phyloP scores from a whole-genome alignment of 2,888 invertebrate genomes.

The Drosophila kanekoi region DNA sequence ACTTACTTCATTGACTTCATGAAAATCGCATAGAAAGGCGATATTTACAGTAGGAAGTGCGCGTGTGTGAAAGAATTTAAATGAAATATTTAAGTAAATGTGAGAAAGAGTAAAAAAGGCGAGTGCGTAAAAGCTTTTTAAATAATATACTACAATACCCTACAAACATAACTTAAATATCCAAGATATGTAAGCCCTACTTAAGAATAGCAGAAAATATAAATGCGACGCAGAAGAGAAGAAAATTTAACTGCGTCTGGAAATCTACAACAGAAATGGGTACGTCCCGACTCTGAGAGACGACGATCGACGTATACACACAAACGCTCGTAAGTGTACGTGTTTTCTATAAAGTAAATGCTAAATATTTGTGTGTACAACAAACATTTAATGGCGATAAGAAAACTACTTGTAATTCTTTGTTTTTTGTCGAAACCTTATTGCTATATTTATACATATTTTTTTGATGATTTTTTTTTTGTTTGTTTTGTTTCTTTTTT shows the following conservation, averaged over 20 bases:
- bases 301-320: background rate
- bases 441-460: constrained; percentile 69
- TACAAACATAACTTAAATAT: background rate
- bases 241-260: background rate
- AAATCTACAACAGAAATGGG: no score
- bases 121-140: no score
- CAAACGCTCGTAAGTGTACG: background rate
- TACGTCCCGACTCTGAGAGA: background rate
- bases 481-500: constrained; percentile 72
- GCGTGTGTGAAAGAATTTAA: background rate
- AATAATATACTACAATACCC: background rate
- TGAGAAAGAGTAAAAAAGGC: background rate
- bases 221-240: no score
- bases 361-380: background rate
- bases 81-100: background rate
- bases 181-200: background rate
- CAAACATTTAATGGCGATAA: background rate
- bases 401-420: constrained; percentile 12
- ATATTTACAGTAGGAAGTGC: no score
- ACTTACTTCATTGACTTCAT: background rate
- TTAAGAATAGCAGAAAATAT: background rate
- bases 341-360: background rate
- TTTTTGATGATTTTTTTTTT: constrained; percentile 62
- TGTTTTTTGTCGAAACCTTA: constrained; percentile 78
- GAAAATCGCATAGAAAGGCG: background rate